Base-by-base conservation (phyloP, 2,113 vertebrate genomes). In the Siphamia tubifer region DNA sequence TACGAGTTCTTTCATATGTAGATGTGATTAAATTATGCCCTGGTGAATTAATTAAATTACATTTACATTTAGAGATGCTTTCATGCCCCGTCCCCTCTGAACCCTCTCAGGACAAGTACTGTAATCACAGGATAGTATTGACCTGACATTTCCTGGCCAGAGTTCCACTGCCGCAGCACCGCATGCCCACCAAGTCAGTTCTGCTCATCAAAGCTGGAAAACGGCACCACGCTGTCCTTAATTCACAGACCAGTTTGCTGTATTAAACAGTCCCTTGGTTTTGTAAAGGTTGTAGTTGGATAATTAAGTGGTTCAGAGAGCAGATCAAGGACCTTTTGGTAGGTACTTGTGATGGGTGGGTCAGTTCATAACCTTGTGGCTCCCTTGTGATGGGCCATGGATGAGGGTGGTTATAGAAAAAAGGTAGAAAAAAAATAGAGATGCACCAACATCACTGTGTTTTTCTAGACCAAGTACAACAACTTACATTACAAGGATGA, bases 1-100 rank as follows among this genome's bases (percentile, higher is more conserved):
- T 24, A 77, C 52, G 64, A 13, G 9, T 74, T 72, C 85, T 86
- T 92, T 90, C 80, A 86, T 85, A 86, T 85, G 73, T 58, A 90
- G 79, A 91, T 88, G 35, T 80, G 32, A 89, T 90, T 79, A 74
- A 89, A 88, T 88, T 87, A 86, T 79, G 42, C 78, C 32, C 16
- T 38, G 54, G 71, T 81, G 74, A 81, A 71, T 77, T 88, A 65
- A 82, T 88, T 85, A 85, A 81, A 72, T 69, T 60, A 49, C 64
- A 90, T 90, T 90, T 90, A 77, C 81, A 87, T 89, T 85, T 82
- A 83, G 57, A 54, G 57, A 86, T 77, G 78, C 66, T 83, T 82
- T 83, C 73, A 52, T 86, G 43, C 74, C 64, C 62, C 65, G 13
- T 43, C 58, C 74, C 61, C 60, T 43, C 39, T 40, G 62, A 74